Evolutionary conservation across 2,888 invertebrate species (phyloP), one percentile per base, ranked within the genome.

Genomic region (Sphecodes monilicornis): DNA sequence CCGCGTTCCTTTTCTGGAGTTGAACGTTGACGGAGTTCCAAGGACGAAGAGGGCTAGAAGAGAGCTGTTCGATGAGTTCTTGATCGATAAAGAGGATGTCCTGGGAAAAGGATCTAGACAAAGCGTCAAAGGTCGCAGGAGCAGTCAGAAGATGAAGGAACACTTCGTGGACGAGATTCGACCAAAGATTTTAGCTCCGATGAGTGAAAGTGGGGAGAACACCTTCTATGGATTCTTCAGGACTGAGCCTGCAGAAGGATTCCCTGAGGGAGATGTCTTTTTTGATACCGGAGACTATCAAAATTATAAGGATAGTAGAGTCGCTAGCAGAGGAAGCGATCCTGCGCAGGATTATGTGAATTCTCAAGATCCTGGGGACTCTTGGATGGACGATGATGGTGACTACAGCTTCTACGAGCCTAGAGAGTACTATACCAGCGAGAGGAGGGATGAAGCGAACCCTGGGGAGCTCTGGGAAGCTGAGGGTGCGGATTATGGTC

Each of bases 181-280:
- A 11, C 76, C 80, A 13, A 69, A n/a, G 1, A 32, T 76, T 2
- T 0, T 32, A 6, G 18, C 29, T 32, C 64, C 32, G 8, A 73
- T 39, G 11, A 60, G 39, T 16, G 89, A 90, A 11, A 92, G 87
- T 76, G 79, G 32, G 1, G 92, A 93, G 16, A 90, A 92, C 46
- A 87, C 89, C 57, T 93, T 93, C 69, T 91, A 90, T 36, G 92
- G 91, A 3, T 91, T 93, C 78, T 78, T 85, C 13, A 64, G 78
- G 29, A 84, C 73, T 22, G 83, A 90, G 8, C 90, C 92, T 0
- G 10, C 83, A 0, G 78, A 85, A 18, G 86, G 85, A 29, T 93
- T 92, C 29, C 92, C 92, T 0, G 50, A 86, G 1, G 91, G 90
- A 1, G 92, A 93, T 32, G 82, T 93, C 13, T 90, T 88, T 41